Evolutionary conservation across 2,888 invertebrate species (phyloP).

Genomic region (Adelognathus sp.): DNA sequence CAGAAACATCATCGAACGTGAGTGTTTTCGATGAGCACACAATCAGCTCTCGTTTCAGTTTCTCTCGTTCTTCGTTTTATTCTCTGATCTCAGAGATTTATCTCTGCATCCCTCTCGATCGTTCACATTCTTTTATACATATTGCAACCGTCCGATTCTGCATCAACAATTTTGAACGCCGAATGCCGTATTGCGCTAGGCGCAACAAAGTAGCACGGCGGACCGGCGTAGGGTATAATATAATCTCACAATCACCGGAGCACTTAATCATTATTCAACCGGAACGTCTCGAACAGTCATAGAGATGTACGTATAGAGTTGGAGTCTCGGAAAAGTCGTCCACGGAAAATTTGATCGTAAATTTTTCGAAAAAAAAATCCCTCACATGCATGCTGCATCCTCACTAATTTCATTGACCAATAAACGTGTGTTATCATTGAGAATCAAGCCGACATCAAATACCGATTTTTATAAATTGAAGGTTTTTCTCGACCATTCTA

Average conservation of each 20-base stretch:
- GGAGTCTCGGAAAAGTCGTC: too few species aligned
- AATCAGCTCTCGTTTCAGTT: constrained; percentile 11
- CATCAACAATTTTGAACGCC: constrained; percentile 12
- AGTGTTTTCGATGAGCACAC: constrained; percentile 40
- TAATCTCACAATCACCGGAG: constrained; percentile 52
- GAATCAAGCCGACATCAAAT: too few species aligned
- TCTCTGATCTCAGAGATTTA: background rate
- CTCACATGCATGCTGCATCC: too few species aligned
- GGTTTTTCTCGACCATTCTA: too few species aligned
- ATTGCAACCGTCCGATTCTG: constrained; percentile 47
- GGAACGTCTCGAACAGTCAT: constrained; percentile 54
- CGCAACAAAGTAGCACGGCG: constrained; percentile 28
- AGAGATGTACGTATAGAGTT: constrained; percentile 37
- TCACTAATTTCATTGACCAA: too few species aligned
- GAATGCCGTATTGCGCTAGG: constrained; percentile 32
- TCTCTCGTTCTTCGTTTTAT: background rate
- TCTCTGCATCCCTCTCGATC: background rate
- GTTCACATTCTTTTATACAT: constrained; percentile 6
- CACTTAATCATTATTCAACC: constrained; percentile 54
- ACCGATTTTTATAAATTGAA: too few species aligned
- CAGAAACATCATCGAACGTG: constrained; percentile 44
- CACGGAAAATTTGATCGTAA: background rate
- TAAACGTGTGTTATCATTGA: too few species aligned
- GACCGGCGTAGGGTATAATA: constrained; percentile 18
- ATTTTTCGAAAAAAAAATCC: too few species aligned